Conservation (phyloP, 2,888 invertebrate genomes). For the Actias luna region DNA sequence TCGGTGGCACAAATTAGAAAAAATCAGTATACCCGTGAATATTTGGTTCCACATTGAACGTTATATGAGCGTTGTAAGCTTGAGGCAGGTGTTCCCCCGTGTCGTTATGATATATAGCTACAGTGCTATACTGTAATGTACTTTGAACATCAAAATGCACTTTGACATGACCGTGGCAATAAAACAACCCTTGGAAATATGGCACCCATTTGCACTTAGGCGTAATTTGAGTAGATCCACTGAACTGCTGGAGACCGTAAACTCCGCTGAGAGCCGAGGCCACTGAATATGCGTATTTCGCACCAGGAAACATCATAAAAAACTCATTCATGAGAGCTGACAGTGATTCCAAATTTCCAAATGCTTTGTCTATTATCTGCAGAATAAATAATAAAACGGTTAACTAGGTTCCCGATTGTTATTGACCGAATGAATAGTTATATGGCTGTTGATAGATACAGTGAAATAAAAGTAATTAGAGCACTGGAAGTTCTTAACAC, state of each 20-base stretch:
- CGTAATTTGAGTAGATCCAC: slow-evolving; percentile 42
- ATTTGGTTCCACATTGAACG: slow-evolving; percentile 61
- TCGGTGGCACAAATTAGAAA: background rate
- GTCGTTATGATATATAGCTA: slow-evolving; percentile 65
- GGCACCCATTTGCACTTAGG: slow-evolving; percentile 67
- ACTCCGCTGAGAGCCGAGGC: slow-evolving; percentile 61
- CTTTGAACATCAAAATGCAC: slow-evolving; percentile 66
- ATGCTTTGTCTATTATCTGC: slow-evolving; percentile 61
- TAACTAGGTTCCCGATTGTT: background rate
- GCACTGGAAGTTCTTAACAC: too few species aligned
- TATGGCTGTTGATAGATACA: too few species aligned
- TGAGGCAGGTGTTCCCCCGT: slow-evolving; percentile 52
- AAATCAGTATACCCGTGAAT: slow-evolving; percentile 47
- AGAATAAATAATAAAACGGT: slow-evolving; percentile 24
- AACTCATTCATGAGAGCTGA: slow-evolving; percentile 69
- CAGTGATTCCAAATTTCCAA: slow-evolving; percentile 59
- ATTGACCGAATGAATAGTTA: background rate
- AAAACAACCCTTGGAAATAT: slow-evolving; percentile 65
- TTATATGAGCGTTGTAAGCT: slow-evolving; percentile 55
- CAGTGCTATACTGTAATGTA: slow-evolving; percentile 41
- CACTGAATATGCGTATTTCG: slow-evolving; percentile 60
- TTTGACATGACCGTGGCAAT: slow-evolving; percentile 60
- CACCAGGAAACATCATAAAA: slow-evolving; percentile 60
- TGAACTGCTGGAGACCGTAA: slow-evolving; percentile 51
- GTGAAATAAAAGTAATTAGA: too few species aligned